phyloP scores from a whole-genome alignment of 2,888 invertebrate species.

The Lordiphosa andalusiaca region DNA sequence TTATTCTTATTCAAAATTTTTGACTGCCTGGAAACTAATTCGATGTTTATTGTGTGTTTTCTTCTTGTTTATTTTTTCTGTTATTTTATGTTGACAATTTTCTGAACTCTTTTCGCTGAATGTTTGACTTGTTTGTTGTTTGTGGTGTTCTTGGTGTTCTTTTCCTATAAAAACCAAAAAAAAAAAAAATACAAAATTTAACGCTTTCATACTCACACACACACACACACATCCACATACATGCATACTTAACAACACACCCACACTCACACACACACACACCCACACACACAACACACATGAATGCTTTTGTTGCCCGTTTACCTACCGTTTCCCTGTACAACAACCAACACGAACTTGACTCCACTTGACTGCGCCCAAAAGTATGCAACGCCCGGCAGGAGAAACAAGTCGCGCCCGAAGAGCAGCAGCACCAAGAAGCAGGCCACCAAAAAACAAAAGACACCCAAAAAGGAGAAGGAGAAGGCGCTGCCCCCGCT shows the following conservation, averaged over 20 bases:
- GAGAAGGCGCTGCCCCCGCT: slow-evolving; percentile 31
- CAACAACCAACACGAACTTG: slow-evolving; percentile 25
- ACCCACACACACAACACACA: too few species aligned
- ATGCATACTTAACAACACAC: slow-evolving; percentile 14
- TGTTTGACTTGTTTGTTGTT: slow-evolving; percentile 74
- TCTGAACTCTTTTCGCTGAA: slow-evolving; percentile 70
- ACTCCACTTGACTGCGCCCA: slow-evolving; percentile 23
- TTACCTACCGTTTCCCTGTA: slow-evolving; percentile 41
- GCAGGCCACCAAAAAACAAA: slow-evolving; percentile 49
- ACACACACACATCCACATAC: slow-evolving; percentile 22
- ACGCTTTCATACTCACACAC: slow-evolving; percentile 68
- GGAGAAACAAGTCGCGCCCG: slow-evolving; percentile 43
- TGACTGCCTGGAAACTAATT: slow-evolving; percentile 59
- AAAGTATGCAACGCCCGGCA: slow-evolving; percentile 68
- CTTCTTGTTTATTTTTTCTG: slow-evolving; percentile 13
- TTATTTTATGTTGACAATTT: slow-evolving; percentile 38
- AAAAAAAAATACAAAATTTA: slow-evolving; percentile 46
- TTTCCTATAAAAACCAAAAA: slow-evolving; percentile 31
- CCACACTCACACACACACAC: slow-evolving; percentile 12
- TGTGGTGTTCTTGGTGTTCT: slow-evolving; percentile 72
- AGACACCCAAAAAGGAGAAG: slow-evolving; percentile 25
- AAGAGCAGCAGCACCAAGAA: slow-evolving; percentile 52
- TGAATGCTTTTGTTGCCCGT: slow-evolving; percentile 66
- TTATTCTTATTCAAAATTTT: slow-evolving; percentile 27
- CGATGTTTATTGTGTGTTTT: slow-evolving; percentile 51